These are phyloP conservation scores for Bombus terrestris DNA, from an alignment of 1,140 invertebrate species.

Conservation along the genomic window DNA sequence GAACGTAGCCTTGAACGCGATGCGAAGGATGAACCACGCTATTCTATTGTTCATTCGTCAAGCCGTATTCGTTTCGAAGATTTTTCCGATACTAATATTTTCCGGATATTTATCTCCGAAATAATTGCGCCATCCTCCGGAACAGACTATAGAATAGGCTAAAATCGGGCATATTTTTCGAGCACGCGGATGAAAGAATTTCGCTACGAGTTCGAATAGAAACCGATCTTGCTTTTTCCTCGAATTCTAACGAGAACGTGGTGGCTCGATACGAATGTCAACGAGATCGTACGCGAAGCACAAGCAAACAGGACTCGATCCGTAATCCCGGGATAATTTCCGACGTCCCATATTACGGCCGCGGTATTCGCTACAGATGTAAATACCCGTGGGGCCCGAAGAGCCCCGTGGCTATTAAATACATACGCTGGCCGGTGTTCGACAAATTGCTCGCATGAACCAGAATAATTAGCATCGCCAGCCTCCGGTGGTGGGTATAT, in stretches of 20 bases:
- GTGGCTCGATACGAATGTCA: no score
- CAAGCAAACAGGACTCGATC: neutral
- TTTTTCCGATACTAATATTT: neutral
- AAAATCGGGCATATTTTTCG: no score
- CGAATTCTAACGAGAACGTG: no score
- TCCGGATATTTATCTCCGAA: neutral
- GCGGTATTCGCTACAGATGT: slow-evolving; percentile 75
- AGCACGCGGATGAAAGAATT: no score
- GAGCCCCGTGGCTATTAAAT: slow-evolving; percentile 75
- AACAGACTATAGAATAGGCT: no score
- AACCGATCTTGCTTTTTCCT: no score
- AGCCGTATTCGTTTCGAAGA: neutral
- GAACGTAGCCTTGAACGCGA: neutral
- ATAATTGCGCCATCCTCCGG: no score
- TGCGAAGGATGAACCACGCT: neutral
- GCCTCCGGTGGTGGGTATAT: slow-evolving; percentile 61
- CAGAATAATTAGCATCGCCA: slow-evolving; percentile 79
- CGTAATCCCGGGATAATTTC: slow-evolving; percentile 60
- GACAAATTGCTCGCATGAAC: slow-evolving; percentile 80
- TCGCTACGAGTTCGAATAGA: no score
- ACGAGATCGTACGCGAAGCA: neutral
- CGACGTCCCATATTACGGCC: slow-evolving; percentile 56
- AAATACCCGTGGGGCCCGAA: slow-evolving; percentile 74
- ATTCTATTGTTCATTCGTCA: neutral
- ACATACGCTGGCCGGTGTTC: slow-evolving; percentile 69